These are phyloP conservation scores for Cecidostiba fungosa DNA, from an alignment of 2,888 invertebrate species.

Conservation along the genomic window DNA sequence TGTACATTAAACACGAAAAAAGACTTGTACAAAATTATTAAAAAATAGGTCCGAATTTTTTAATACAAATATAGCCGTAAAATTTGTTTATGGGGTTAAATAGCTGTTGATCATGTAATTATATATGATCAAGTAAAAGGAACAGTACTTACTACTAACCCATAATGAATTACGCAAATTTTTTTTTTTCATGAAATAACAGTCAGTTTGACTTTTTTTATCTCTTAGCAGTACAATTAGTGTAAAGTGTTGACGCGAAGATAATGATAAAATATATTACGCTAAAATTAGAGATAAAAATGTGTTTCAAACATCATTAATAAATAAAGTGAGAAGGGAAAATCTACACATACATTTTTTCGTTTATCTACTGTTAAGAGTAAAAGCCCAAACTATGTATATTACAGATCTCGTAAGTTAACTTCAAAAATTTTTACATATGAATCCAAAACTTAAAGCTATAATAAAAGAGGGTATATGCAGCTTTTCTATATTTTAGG, in stretches of 20 bases:
- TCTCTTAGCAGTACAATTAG: not conserved
- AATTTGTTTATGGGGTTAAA: slow-evolving; percentile 55
- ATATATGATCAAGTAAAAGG: slow-evolving; percentile 45
- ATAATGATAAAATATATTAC: slow-evolving; percentile 47
- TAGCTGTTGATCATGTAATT: slow-evolving; percentile 31
- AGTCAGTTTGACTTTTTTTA: slow-evolving; percentile 42
- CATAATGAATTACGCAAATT: slow-evolving; percentile 44
- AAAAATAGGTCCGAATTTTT: slow-evolving; percentile 44
- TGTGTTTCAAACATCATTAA: slow-evolving; percentile 55
- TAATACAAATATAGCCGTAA: slow-evolving; percentile 39
- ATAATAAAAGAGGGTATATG: not conserved
- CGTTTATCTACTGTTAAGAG: not conserved
- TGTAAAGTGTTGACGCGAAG: slow-evolving; percentile 44
- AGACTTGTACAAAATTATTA: slow-evolving; percentile 53
- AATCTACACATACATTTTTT: not conserved
- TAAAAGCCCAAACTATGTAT: slow-evolving; percentile 15
- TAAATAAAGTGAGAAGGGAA: slow-evolving; percentile 15
- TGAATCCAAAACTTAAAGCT: not conserved
- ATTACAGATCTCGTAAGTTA: slow-evolving; percentile 35
- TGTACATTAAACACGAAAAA: slow-evolving; percentile 26
- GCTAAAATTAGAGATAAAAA: slow-evolving; percentile 25
- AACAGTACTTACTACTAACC: slow-evolving; percentile 47
- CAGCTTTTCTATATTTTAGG: slow-evolving; percentile 72
- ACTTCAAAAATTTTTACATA: not conserved
- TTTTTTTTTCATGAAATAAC: not conserved